Percentiles rank a stretch among this genome's conserved stretches.
These are phyloP conservation scores for Aphyosemion australe DNA, from an alignment of 2,113 vertebrate species.

Conservation along the genomic window DNA sequence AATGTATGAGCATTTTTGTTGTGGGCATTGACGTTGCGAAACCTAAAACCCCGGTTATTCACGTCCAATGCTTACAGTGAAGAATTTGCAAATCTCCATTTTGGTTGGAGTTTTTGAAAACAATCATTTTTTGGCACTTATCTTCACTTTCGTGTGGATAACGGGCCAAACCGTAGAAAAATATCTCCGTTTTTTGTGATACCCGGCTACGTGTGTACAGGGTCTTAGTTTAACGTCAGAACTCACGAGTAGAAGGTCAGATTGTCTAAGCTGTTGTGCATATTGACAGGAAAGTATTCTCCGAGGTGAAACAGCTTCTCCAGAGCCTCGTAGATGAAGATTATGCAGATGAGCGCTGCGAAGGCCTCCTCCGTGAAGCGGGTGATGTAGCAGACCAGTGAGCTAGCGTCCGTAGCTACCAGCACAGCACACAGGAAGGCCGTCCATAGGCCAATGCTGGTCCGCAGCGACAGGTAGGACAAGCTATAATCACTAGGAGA, in stretches of 20 bases:
- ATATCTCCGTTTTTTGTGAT: no score
- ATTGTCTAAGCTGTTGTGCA: slow-evolving; percentile 86
- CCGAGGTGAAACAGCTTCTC: slow-evolving; percentile 94
- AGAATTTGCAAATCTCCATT: no score
- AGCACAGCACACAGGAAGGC: slow-evolving; percentile 89
- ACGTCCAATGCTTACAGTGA: no score
- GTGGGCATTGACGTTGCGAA: no score
- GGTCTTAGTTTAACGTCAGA: not conserved
- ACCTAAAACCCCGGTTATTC: no score
- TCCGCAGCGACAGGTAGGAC: slow-evolving; percentile 90
- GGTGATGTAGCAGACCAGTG: slow-evolving; percentile 95
- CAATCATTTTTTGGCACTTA: no score
- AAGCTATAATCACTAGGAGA: slow-evolving; percentile 86
- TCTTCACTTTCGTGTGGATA: no score
- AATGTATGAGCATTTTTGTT: no score
- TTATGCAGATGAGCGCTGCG: slow-evolving; percentile 95
- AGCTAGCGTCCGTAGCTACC: slow-evolving; percentile 95
- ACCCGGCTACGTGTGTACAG: no score
- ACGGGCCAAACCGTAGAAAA: no score
- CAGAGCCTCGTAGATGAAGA: slow-evolving; percentile 96
- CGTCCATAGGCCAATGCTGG: slow-evolving; percentile 95
- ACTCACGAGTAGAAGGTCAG: slow-evolving; percentile 92
- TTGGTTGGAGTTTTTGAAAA: no score
- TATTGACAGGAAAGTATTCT: slow-evolving; percentile 89
- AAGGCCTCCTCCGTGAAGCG: slow-evolving; percentile 96